These are phyloP conservation scores for Apteryx mantelli DNA, from an alignment of 2,113 vertebrate species.

Conservation along the genomic window DNA sequence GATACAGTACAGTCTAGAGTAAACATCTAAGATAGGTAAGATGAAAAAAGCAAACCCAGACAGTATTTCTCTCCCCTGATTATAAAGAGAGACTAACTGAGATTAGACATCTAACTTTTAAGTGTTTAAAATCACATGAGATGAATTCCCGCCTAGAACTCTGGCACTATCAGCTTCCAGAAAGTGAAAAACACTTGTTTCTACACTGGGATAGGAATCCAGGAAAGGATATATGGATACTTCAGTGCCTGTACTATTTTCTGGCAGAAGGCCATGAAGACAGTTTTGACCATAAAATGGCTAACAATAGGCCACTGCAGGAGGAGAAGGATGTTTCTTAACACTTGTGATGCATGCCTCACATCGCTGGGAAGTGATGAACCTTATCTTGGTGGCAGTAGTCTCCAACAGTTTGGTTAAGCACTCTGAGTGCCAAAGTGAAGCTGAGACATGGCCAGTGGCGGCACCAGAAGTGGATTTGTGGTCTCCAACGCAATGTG, in stretches of 20 bases:
- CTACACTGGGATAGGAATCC: neutral
- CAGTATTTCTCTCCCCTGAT: neutral
- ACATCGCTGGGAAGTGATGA: neutral
- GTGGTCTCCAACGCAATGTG: neutral
- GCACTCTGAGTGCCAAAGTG: neutral
- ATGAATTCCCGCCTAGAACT: neutral
- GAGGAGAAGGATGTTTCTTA: neutral
- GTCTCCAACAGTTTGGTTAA: neutral
- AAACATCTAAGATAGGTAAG: neutral
- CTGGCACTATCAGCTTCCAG: neutral
- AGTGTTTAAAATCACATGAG: neutral
- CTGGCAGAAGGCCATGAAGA: neutral
- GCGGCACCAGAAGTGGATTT: neutral
- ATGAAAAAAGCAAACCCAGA: neutral
- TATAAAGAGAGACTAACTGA: neutral
- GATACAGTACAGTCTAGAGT: neutral
- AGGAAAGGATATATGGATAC: neutral
- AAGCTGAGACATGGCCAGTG: neutral
- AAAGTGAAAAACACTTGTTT: neutral
- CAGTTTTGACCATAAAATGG: neutral
- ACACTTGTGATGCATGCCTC: accelerated
- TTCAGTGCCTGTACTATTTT: neutral
- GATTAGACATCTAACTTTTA: neutral
- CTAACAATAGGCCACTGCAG: neutral
- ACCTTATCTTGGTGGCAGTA: neutral